These are phyloP conservation scores for Brachymystax lenok DNA, from an alignment of 2,797 vertebrate genomes.

Conservation along the genomic window DNA sequence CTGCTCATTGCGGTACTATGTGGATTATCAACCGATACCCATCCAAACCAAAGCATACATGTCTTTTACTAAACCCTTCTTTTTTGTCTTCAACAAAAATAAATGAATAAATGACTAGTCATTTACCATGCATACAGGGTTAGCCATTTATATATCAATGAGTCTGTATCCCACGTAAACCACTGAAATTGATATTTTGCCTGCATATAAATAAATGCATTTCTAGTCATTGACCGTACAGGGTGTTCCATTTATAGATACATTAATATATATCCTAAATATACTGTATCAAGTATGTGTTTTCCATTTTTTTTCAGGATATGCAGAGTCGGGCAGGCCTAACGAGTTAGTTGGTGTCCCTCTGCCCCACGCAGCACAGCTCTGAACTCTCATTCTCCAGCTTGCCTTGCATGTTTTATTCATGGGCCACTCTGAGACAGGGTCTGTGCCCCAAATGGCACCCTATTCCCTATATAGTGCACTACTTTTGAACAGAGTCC, in stretches of 20 bases:
- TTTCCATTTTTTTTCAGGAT: background rate
- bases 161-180: background rate
- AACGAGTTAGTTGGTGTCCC: conserved; percentile 17
- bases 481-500: background rate
- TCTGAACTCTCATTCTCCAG: conserved; percentile 30
- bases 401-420: conserved; percentile 52
- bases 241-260: background rate
- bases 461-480: no score
- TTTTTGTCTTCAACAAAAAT: no score
- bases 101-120: no score
- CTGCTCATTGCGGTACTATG: no score
- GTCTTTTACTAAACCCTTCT: no score
- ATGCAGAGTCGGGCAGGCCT: background rate
- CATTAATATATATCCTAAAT: background rate
- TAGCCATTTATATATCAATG: no score
- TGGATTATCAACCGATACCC: background rate
- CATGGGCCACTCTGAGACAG: conserved; percentile 10
- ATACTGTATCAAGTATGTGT: background rate
- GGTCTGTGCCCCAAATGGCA: no score
- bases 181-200: no score
- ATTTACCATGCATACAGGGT: no score
- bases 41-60: background rate
- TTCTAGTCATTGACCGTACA: background rate
- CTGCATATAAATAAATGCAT: no score
- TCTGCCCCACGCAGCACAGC: conserved; percentile 1